phyloP scores from a whole-genome alignment of 2,888 invertebrate species.

The Agrotis segetum region DNA sequence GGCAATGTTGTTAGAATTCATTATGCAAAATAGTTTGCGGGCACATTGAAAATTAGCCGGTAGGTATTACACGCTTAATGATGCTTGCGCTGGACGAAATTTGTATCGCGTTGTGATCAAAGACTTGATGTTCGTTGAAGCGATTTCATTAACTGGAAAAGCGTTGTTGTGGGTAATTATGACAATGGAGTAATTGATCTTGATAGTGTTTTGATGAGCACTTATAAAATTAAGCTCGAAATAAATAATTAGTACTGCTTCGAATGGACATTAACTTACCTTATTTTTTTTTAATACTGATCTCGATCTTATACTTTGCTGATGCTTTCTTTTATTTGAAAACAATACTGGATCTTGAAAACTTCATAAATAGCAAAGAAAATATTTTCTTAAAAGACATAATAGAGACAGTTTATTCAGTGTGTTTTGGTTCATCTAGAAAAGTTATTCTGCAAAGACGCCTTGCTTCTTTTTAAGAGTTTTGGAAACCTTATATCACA shows the following conservation, averaged over 20 bases:
- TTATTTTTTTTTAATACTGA: not conserved
- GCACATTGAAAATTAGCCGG: constrained; percentile 80
- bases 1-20: constrained; percentile 77
- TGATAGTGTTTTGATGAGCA: not conserved
- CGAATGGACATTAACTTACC: not conserved
- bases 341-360: not conserved
- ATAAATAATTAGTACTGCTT: not conserved
- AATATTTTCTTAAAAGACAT: too few species aligned
- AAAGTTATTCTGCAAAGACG: too few species aligned
- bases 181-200: not conserved
- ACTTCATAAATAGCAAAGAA: not conserved
- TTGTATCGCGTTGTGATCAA: constrained; percentile 40
- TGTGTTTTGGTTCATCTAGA: too few species aligned
- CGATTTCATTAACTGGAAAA: not conserved
- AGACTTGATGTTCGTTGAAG: constrained; percentile 22
- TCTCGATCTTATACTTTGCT: not conserved
- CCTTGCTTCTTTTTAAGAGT: not conserved
- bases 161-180: not conserved
- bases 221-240: not conserved
- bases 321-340: not conserved
- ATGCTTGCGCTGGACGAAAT: constrained; percentile 68
- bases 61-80: constrained; percentile 72
- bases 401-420: too few species aligned
- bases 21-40: constrained; percentile 84
- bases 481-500: not conserved